Evolutionary conservation across 2,113 vertebrate genomes (phyloP), one percentile per base, ranked within the genome.

Genomic region (Copsychus sechellarum): DNA sequence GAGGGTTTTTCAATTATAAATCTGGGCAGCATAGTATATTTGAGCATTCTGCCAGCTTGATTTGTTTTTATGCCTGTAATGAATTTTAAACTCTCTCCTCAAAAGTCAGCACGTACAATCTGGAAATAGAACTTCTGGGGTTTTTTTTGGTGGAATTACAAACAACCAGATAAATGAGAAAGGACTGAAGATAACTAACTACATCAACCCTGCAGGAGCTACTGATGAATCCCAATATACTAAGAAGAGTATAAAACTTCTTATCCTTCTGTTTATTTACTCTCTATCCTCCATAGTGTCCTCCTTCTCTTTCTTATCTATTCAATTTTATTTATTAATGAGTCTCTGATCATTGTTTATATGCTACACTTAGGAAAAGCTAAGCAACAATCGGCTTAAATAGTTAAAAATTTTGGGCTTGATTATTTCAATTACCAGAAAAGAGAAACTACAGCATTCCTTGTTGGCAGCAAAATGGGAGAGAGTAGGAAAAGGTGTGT

Each of bases 1-100:
- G 82, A 96, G 88, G n/a, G 24, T 95, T 97, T 96, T 97, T 93
- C 95, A 96, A 97, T 97, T 97, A 96, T 93, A 95, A 93, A 94
- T 90, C 71, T 71, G 86, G 86, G 79, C 81, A 93, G 90, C 79
- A 81, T 47, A 71, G 67, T 93, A 34, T 90, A 94, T 96, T 86
- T 94, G 94, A 93, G 67, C 79, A 88, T 95, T 95, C 79, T 96
- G 90, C 93, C 90, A 97, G 64, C 71, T 83, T 96, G 95, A 94
- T 96, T 96, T 96, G 88, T 74, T 96, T 97, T 95, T 93, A 95
- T 9, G 10, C 43, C 43, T 34, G 5, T 88, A 96, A 94, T 94
- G 96, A 96, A 96, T 96, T 96, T 96, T 94, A 96, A 97, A 92
- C 42, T 94, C 34, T 38, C 56, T 83, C 74, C 42, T 86, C 85